These are phyloP conservation scores for Plagodis dolabraria DNA, from an alignment of 2,888 invertebrate genomes.

Conservation along the genomic window DNA sequence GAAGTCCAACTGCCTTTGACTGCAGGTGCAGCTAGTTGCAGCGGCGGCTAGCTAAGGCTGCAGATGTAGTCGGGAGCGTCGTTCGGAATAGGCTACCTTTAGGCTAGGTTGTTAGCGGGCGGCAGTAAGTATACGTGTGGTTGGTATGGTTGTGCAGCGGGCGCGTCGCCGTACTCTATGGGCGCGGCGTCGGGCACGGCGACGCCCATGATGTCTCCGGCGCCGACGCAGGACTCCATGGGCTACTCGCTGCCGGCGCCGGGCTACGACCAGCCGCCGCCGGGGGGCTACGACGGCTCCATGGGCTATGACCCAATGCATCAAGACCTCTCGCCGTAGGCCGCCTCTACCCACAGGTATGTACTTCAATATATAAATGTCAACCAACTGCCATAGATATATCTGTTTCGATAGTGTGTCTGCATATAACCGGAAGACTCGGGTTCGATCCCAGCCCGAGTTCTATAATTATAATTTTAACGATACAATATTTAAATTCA, in stretches of 20 bases:
- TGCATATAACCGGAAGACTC: not conserved
- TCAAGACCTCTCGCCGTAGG: constrained; percentile 90
- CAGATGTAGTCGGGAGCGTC: too few species aligned
- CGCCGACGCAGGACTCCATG: constrained; percentile 96
- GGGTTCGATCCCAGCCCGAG: too few species aligned
- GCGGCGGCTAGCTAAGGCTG: too few species aligned
- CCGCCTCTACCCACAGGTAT: not conserved
- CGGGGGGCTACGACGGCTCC: constrained; percentile 93
- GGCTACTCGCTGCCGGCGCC: constrained; percentile 96
- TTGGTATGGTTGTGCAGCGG: constrained; percentile 72
- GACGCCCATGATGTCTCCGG: constrained; percentile 98
- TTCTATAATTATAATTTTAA: not conserved
- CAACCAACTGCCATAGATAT: too few species aligned
- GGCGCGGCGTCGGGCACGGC: constrained; percentile 95
- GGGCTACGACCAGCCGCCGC: constrained; percentile 96
- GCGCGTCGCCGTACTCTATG: constrained; percentile 94
- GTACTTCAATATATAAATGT: too few species aligned
- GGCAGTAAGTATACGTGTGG: too few species aligned
- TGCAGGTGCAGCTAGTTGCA: too few species aligned
- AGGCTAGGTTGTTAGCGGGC: too few species aligned
- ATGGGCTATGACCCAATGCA: constrained; percentile 97
- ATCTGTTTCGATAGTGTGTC: not conserved
- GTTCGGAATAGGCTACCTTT: too few species aligned
- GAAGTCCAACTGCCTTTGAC: too few species aligned
- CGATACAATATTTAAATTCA: not conserved